Percentiles rank a stretch among this genome's conserved stretches.
Conservation (phyloP, 2,113 vertebrate genomes). For the Xyliphius kryptos region DNA sequence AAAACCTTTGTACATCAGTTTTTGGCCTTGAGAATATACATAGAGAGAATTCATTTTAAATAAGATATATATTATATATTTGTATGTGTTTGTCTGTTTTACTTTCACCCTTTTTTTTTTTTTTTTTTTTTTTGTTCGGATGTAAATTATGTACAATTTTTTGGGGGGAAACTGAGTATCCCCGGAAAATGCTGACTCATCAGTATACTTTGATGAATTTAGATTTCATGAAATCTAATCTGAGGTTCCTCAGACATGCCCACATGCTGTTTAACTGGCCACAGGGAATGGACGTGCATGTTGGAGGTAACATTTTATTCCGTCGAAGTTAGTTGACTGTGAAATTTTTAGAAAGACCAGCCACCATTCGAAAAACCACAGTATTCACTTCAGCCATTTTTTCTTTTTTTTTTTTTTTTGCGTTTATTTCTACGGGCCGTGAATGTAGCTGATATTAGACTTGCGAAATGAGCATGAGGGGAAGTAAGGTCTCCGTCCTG, state of each 20-base stretch:
- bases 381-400: slow-evolving; percentile 61
- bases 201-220: too few species aligned
- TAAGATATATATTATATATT: slow-evolving; percentile 75
- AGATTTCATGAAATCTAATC: slow-evolving; percentile 45
- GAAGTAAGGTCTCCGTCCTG: slow-evolving; percentile 54
- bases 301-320: slow-evolving; percentile 16
- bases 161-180: slow-evolving; percentile 55
- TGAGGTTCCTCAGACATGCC: slow-evolving; percentile 52
- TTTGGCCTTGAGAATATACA: slow-evolving; percentile 64
- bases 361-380: slow-evolving; percentile 53
- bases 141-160: slow-evolving; percentile 67
- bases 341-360: slow-evolving; percentile 36
- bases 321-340: slow-evolving; percentile 46
- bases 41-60: slow-evolving; percentile 73
- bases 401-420: too few species aligned
- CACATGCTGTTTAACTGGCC: slow-evolving; percentile 47
- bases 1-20: slow-evolving; percentile 61
- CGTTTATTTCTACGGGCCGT: too few species aligned
- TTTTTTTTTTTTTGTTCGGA: slow-evolving; percentile 42
- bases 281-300: slow-evolving; percentile 31
- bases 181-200: slow-evolving; percentile 56
- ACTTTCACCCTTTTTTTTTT: too few species aligned
- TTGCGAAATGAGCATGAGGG: slow-evolving; percentile 54
- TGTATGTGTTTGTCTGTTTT: slow-evolving; percentile 72
- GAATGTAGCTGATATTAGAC: slow-evolving; percentile 63